These are phyloP conservation scores for Pygoscelis adeliae DNA, from an alignment of 2,113 vertebrate genomes.

Conservation along the genomic window DNA sequence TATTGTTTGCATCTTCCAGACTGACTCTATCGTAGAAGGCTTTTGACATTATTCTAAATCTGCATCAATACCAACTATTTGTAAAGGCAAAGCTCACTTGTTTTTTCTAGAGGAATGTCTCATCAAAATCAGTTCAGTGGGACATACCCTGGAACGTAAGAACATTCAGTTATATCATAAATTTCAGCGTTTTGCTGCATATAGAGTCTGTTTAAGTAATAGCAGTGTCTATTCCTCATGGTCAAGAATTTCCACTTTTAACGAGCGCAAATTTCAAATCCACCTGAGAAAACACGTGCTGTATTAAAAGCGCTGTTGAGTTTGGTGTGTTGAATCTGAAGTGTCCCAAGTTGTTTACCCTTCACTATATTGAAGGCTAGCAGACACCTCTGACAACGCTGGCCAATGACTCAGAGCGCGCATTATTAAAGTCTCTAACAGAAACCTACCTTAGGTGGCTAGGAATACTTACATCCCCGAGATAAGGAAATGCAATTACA, in stretches of 20 bases:
- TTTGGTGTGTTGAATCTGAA: background rate
- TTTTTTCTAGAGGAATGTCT: background rate
- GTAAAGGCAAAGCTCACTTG: background rate
- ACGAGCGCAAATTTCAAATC: background rate
- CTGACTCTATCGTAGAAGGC: background rate
- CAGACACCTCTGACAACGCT: background rate
- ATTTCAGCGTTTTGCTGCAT: background rate
- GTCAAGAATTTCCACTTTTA: background rate
- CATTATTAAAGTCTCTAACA: background rate
- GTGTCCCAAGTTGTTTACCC: background rate
- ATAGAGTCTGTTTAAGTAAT: background rate
- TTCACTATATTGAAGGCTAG: background rate
- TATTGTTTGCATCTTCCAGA: background rate
- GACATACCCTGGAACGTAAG: background rate
- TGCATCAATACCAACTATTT: background rate
- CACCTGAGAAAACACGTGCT: background rate
- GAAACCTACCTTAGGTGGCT: background rate
- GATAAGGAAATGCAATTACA: conserved; percentile 57
- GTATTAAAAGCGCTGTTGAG: background rate
- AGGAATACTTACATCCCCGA: background rate
- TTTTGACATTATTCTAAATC: background rate
- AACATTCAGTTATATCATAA: background rate
- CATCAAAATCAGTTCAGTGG: background rate
- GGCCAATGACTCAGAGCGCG: background rate
- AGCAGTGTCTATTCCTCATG: background rate